These are phyloP conservation scores for Leptodirus hochenwartii DNA, from an alignment of 2,888 invertebrate species.

Conservation along the genomic window DNA sequence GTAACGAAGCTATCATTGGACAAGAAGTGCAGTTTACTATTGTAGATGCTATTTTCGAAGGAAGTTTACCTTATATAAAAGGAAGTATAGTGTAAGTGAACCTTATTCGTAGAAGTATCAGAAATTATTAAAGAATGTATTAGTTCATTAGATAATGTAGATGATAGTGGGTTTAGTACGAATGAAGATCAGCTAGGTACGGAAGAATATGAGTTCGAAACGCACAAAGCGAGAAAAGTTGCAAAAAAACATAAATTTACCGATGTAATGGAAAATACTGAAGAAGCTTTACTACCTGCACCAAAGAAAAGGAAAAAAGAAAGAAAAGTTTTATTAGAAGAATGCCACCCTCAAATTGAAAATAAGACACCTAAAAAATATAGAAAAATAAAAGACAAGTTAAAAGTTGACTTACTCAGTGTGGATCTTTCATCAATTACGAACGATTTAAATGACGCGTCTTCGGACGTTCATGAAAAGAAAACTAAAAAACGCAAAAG, in stretches of 20 bases:
- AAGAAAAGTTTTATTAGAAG: slow-evolving; percentile 9
- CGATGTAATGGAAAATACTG: slow-evolving; percentile 4
- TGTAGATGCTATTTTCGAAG: slow-evolving; percentile 35
- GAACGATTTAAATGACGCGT: too few species aligned
- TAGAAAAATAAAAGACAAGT: slow-evolving; percentile 1
- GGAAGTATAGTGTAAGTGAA: slow-evolving; percentile 32
- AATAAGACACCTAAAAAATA: not conserved
- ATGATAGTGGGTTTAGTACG: slow-evolving; percentile 15
- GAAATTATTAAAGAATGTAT: slow-evolving; percentile 2
- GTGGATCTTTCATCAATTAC: not conserved
- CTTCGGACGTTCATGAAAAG: not conserved
- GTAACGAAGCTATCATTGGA: slow-evolving; percentile 34
- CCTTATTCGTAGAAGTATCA: not conserved
- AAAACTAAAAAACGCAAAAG: not conserved
- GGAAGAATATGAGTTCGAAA: not conserved
- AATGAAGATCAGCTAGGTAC: slow-evolving; percentile 13
- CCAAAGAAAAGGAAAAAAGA: slow-evolving; percentile 10
- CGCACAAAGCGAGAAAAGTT: slow-evolving; percentile 8
- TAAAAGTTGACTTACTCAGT: not conserved
- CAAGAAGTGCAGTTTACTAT: slow-evolving; percentile 42
- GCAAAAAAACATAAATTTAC: slow-evolving; percentile 8
- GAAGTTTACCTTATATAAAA: slow-evolving; percentile 42
- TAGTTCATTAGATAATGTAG: slow-evolving; percentile 7
- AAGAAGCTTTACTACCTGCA: slow-evolving; percentile 5
- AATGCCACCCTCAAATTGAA: slow-evolving; percentile 2